Evolutionary conservation across 2,888 invertebrate species (phyloP).

Genomic region (Plebejus anna): DNA sequence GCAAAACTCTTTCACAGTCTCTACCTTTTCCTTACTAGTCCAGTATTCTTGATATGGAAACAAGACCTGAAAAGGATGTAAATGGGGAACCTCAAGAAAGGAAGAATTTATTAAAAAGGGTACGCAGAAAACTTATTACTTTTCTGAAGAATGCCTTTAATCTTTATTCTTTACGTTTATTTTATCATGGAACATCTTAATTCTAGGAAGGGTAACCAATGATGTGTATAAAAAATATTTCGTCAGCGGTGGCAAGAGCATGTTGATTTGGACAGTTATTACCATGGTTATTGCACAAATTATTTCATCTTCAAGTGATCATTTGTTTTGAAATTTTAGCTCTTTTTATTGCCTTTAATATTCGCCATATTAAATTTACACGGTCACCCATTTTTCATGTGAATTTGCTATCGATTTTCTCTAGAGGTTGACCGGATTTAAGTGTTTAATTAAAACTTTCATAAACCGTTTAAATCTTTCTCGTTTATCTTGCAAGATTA

Average conservation of each 20-base stretch:
- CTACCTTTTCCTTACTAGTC: neutral
- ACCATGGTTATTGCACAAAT: conserved; percentile 82
- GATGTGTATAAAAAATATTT: conserved; percentile 84
- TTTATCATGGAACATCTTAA: neutral
- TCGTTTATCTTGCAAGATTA: conserved; percentile 10
- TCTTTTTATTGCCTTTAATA: neutral
- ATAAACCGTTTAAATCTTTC: neutral
- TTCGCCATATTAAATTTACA: neutral
- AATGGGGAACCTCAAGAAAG: neutral
- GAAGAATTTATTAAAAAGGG: conserved; percentile 18
- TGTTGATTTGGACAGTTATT: conserved; percentile 75
- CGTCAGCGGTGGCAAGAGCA: conserved; percentile 81
- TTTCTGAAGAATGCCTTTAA: neutral
- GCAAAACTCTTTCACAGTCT: neutral
- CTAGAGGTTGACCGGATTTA: neutral
- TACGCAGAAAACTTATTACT: neutral
- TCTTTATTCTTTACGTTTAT: neutral
- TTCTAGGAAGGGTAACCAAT: conserved; percentile 71
- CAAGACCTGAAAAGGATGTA: neutral
- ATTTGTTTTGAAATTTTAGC: conserved; percentile 56
- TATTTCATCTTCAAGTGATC: conserved; percentile 84
- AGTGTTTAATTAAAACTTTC: neutral
- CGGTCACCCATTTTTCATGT: too few relatives aligned
- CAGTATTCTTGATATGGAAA: neutral
- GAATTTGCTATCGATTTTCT: too few relatives aligned